phyloP scores from a whole-genome alignment of 2,888 invertebrate species.

The Parnassius orleans region DNA sequence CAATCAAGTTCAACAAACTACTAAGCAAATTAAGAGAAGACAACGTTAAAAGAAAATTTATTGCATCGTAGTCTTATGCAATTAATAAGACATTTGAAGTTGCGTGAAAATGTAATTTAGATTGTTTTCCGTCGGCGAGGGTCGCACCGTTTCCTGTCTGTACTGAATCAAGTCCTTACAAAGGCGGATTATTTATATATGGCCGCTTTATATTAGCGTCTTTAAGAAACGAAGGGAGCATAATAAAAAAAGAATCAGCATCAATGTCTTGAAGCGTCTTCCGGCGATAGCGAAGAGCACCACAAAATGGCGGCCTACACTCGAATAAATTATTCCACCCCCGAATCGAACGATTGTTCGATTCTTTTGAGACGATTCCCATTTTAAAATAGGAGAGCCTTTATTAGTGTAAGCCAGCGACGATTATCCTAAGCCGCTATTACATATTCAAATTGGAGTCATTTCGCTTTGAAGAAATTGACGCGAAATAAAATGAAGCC shows the following conservation, averaged over 20 bases:
- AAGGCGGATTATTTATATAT: slow-evolving; percentile 78
- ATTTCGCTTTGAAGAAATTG: slow-evolving; percentile 79
- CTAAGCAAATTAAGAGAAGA: slow-evolving; percentile 71
- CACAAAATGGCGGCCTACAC: slow-evolving; percentile 79
- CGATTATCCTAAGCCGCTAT: slow-evolving; percentile 80
- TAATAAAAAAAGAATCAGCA: slow-evolving; percentile 81
- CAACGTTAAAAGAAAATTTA: slow-evolving; percentile 79
- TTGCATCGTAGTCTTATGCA: slow-evolving; percentile 79
- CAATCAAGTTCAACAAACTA: slow-evolving; percentile 31
- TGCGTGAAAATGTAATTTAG: slow-evolving; percentile 82
- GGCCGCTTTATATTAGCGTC: slow-evolving; percentile 80
- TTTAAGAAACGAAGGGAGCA: slow-evolving; percentile 76
- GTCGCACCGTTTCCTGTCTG: slow-evolving; percentile 66
- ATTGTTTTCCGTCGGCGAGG: slow-evolving; percentile 74
- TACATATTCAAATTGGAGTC: slow-evolving; percentile 81
- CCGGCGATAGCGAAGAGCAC: slow-evolving; percentile 70
- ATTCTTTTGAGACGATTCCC: slow-evolving; percentile 77
- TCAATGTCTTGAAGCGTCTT: slow-evolving; percentile 79
- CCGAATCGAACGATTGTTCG: slow-evolving; percentile 74
- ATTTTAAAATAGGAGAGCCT: slow-evolving; percentile 72
- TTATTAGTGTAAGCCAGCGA: slow-evolving; percentile 80
- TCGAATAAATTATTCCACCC: slow-evolving; percentile 79
- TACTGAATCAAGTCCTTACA: slow-evolving; percentile 58
- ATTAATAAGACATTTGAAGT: slow-evolving; percentile 82
- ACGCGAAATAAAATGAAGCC: slow-evolving; percentile 78